Base-by-base conservation (phyloP, 2,888 invertebrate species). In the Aspidiotus rigidus region DNA sequence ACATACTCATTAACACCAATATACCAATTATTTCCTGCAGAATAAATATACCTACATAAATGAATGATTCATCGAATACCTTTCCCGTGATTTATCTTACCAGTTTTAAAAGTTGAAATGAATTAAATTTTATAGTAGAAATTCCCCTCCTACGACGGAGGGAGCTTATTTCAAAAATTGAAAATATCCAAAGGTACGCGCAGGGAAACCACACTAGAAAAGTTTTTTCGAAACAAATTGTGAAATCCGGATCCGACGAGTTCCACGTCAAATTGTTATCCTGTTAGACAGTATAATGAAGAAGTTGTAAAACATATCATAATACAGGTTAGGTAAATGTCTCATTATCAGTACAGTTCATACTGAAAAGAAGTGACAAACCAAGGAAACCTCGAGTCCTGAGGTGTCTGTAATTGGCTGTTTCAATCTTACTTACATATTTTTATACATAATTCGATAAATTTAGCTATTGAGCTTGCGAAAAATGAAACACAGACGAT, bases 151-250 rank as follows among this genome's bases (percentile, higher is more conserved):
- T 90, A 75, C 84, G 83, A 73, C 86, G 77, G 73, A 90, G 84
- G 76, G 90, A 90, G 77, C 83, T 89, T 71, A 85, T 81, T 76
- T 93, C 93, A 73, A 93, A 80, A 53, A 86, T 80, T 7, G 88
- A 81, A 74, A 89, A 85, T 0, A 85, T 73, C 91, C 92, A 93
- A 15, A 93, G 80, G 77, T 90, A 92, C 63, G 83, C 81, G 78
- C 93, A 92, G 0, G 97, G 96, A 53, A 85, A 79, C 95, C 96
- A 97, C 62, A 93, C 83, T 42, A 97, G 79, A 0, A 90, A 86
- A 0, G 96, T 95, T 78, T 89, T 88, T 79, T 95, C 89, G 79
- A 97, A 95, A 79, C 97, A 98, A 77, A 83, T 83, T 72, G 95
- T 91, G 74, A 97, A 83, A 77, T 92, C 88, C 44, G 94, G 97